Evolutionary conservation across 2,888 invertebrate genomes (phyloP), one percentile per base, ranked within the genome.

Genomic region (Pelosia muscerda): DNA sequence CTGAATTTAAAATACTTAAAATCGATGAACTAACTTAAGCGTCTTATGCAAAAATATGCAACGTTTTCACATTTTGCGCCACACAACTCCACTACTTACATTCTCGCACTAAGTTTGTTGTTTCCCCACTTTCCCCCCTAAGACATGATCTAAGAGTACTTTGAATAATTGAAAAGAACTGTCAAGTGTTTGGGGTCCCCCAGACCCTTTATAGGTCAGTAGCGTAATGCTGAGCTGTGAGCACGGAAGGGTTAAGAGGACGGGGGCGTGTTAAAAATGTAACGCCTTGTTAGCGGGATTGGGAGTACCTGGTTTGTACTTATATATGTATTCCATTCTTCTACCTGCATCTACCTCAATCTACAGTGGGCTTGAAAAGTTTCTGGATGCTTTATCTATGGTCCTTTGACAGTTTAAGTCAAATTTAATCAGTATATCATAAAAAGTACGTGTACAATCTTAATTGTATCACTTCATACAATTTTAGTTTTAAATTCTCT

Each of bases 111-210:
- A 73, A 76, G 70, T 78, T 77, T 77, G 59, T 68, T 55, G 64
- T 23, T 62, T 28, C 34, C 61, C 77, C 65, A 28, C 57, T 67
- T 59, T 72, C 58, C 73, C 28, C 74, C 75, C 74, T 69, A 76
- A 79, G 81, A 78, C 72, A 71, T 78, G 80, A 73, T 78, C 82
- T 77, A 79, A 90, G 89, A 77, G 87, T 88, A 87, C 92, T 93
- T 89, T 93, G 89, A 93, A 93, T 94, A 93, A 94, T 93, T 92
- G 90, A 92, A 79, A 93, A 91, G 88, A 88, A 88, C 87, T 87
- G 85, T 85, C 81, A 83, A 90, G 88, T 82, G 78, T 78, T 77
- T 74, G 74, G 75, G 83, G 85, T 77, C 87, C 84, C 75, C 81
- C 56, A 81, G 79, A 75, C 82, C 84, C 88, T 88, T 90, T 89